Conservation (phyloP, 2,113 vertebrate species). For the Cavia porcellus region DNA sequence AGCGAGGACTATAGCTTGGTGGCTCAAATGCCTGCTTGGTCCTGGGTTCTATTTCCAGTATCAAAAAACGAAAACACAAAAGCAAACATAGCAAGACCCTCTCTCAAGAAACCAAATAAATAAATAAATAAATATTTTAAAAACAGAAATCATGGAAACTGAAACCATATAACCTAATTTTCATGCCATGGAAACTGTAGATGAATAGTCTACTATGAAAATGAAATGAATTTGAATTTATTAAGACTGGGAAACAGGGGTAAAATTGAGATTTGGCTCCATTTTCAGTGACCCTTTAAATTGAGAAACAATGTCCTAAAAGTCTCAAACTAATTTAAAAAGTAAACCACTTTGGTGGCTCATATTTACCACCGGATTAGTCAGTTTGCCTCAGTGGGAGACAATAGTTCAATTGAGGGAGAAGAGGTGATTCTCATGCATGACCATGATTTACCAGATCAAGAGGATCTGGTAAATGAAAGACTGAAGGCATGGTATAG, state of each 20-base stretch:
- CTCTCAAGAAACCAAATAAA: too few species aligned
- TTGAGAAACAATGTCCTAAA: neutral
- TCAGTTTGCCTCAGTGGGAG: neutral
- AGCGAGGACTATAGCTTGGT: too few species aligned
- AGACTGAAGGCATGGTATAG: neutral
- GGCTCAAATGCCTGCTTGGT: too few species aligned
- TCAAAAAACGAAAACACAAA: too few species aligned
- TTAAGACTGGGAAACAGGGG: neutral
- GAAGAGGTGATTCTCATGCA: neutral
- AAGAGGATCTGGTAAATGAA: neutral
- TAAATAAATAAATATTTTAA: too few species aligned
- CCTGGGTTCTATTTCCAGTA: too few species aligned
- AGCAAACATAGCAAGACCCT: too few species aligned
- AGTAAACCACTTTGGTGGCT: neutral
- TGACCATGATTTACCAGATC: neutral
- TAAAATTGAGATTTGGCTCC: conserved; percentile 4
- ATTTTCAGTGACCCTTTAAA: neutral
- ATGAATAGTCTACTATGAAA: conserved; percentile 19
- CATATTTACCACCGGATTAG: neutral
- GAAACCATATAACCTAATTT: neutral
- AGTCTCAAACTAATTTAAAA: neutral
- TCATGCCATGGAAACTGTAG: neutral
- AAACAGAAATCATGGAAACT: too few species aligned
- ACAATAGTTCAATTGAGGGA: neutral
- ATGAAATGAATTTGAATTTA: conserved; percentile 38